Evolutionary conservation across 2,113 vertebrate genomes (phyloP).

Genomic region (Cephalopholis sonnerati): DNA sequence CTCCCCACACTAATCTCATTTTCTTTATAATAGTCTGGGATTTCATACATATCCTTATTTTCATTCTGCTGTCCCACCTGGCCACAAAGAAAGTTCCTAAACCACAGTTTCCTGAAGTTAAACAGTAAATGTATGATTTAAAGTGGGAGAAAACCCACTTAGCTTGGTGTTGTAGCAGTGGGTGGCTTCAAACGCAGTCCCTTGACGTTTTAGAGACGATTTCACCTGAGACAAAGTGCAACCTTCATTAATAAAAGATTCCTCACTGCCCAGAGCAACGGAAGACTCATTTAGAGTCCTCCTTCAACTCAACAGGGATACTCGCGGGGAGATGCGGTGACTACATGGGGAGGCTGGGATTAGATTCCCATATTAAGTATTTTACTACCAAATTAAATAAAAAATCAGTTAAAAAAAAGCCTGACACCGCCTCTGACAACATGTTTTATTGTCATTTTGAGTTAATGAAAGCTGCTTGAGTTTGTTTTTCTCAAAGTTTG

Average conservation of each 20-base stretch:
- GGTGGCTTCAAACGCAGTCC: conserved; percentile 52
- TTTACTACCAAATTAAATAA: conserved; percentile 40
- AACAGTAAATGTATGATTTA: conserved; percentile 50
- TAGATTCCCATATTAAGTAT: conserved; percentile 26
- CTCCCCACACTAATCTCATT: conserved; percentile 53
- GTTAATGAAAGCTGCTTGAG: neutral
- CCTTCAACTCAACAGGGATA: conserved; percentile 49
- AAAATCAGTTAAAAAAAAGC: neutral
- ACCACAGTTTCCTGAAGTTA: conserved; percentile 25
- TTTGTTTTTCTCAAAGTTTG: conserved; percentile 43
- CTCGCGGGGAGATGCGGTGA: conserved; percentile 32
- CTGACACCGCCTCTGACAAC: conserved; percentile 15
- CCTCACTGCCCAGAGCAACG: conserved; percentile 58
- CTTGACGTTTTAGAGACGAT: conserved; percentile 54
- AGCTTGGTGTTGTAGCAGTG: conserved; percentile 51
- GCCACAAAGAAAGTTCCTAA: conserved; percentile 42
- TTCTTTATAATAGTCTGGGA: conserved; percentile 37
- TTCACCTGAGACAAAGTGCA: conserved; percentile 73
- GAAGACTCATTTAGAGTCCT: conserved; percentile 63
- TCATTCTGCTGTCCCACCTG: conserved; percentile 50
- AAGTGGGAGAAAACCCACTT: conserved; percentile 64
- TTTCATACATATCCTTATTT: conserved; percentile 48
- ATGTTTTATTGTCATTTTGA: conserved; percentile 34
- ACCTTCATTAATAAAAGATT: conserved; percentile 81
- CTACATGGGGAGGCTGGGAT: conserved; percentile 25